These are phyloP conservation scores for Pangasius krempfi DNA, from an alignment of 2,797 vertebrate species.

Conservation along the genomic window DNA sequence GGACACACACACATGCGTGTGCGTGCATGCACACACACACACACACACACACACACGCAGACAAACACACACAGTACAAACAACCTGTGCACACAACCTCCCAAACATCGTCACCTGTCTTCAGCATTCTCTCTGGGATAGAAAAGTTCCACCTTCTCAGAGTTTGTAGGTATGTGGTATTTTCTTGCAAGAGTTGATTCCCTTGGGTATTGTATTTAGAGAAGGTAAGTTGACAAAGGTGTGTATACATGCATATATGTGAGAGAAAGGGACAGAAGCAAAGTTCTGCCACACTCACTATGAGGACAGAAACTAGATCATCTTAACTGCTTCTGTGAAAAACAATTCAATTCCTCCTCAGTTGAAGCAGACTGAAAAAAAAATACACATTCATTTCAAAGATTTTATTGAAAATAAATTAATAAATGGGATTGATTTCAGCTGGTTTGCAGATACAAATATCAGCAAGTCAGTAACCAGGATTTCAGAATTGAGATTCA, in stretches of 20 bases:
- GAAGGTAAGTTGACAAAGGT: slow-evolving; percentile 5
- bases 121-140: slow-evolving; percentile 74
- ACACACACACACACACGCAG: slow-evolving; percentile 60
- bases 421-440: not conserved
- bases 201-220: not conserved
- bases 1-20: slow-evolving; percentile 58
- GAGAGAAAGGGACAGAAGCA: not conserved
- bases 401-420: not conserved
- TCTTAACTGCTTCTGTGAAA: not conserved
- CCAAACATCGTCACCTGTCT: slow-evolving; percentile 73
- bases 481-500: not conserved
- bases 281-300: slow-evolving; percentile 2
- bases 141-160: slow-evolving; percentile 72
- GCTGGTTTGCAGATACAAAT: not conserved
- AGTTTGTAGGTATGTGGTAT: slow-evolving; percentile 54
- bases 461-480: not conserved
- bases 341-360: not conserved
- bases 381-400: not conserved
- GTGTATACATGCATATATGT: slow-evolving; percentile 9
- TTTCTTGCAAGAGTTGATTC: slow-evolving; percentile 16
- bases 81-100: slow-evolving; percentile 63
- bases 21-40: slow-evolving; percentile 12
- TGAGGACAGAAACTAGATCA: slow-evolving; percentile 20
- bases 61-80: slow-evolving; percentile 41
- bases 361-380: not conserved